Evolutionary conservation across 1,140 invertebrate genomes (phyloP).

Genomic region (Drosophila gunungcola): DNA sequence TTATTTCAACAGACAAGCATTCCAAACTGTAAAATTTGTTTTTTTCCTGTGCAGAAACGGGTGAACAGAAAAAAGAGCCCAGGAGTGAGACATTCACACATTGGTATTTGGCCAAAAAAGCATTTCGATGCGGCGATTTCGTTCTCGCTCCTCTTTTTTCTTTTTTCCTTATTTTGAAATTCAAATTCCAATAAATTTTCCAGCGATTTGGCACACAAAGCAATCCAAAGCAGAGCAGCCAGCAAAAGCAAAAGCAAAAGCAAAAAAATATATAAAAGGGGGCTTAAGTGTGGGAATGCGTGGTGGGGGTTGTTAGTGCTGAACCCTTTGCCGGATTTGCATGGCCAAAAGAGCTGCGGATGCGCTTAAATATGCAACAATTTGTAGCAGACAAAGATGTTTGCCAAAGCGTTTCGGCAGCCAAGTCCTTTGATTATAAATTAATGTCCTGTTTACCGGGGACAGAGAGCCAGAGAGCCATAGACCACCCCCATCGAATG

Average conservation of each 20-base stretch:
- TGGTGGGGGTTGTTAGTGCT: slow-evolving; percentile 37
- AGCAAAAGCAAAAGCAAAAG: too few species aligned
- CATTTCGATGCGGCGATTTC: slow-evolving; percentile 73
- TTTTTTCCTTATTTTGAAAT: slow-evolving; percentile 67
- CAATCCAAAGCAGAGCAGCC: slow-evolving; percentile 30
- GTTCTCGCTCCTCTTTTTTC: slow-evolving; percentile 14
- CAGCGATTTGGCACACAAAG: slow-evolving; percentile 80
- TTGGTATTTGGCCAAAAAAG: slow-evolving; percentile 72
- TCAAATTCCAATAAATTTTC: slow-evolving; percentile 83
- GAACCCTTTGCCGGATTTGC: slow-evolving; percentile 56
- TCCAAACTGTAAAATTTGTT: too few species aligned
- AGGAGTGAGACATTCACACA: slow-evolving; percentile 50
- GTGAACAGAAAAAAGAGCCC: not conserved
- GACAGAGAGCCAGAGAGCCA: not conserved
- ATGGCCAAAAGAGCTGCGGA: slow-evolving; percentile 49
- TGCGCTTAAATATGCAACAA: slow-evolving; percentile 74
- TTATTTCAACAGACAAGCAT: too few species aligned
- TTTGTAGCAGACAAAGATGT: slow-evolving; percentile 76
- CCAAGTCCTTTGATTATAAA: slow-evolving; percentile 68
- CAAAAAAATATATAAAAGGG: not conserved
- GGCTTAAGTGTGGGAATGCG: slow-evolving; percentile 15
- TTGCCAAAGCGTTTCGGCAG: slow-evolving; percentile 25
- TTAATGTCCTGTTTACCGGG: slow-evolving; percentile 72
- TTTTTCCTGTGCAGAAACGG: slow-evolving; percentile 16
- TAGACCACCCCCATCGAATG: slow-evolving; percentile 25